Base-by-base conservation (phyloP, 37 sponge, comb jelly and placozoan species). In the Amphimedon queenslandica region DNA sequence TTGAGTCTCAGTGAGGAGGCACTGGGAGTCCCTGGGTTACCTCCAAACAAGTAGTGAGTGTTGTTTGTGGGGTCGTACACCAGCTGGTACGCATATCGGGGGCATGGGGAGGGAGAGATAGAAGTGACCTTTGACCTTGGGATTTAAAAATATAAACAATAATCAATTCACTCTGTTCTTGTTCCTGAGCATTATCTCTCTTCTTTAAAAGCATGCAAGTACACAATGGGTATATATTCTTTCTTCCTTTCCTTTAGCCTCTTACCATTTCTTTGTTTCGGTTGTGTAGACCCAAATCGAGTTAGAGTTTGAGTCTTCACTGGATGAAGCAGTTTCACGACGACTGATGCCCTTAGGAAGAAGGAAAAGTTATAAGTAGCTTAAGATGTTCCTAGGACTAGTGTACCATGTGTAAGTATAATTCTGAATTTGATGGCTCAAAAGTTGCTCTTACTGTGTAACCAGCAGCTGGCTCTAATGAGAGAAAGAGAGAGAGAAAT, bases 1-100 rank as follows among this genome's bases (percentile, higher is more conserved):
- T 88, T 85, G 4, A 88, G 57, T 29, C 90, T 60, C 76, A 79
- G 74, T 27, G 55, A 67, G 56, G 18, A n/a, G 1, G 34, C 18
- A 36, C 69, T 55, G 33, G 47, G 28, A 42, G 37, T 37, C 51
- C 80, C 84, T 37, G 81, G 81, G 70, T 87, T 79, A 34, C 92
- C 92, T 32, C 87, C 92, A 79, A 87, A 92, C 78, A 92, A 57
- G 87, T 87, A 92, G 58, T 92, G 87, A 31, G 70, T 42, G 60
- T 92, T 78, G 23, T 64, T 57, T 11, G 41, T 16, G 20, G 37
- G 75, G 64, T 92, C 84, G 37, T 72, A 87, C 20, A 92, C 81
- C n/a, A 92, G 64, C 84, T 87, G 88, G 67, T 92, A 84, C 0
- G 84, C 92, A 47, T 57, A 92, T 36, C 92, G 65, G 10, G 92